A percentile compares a stretch with the other conserved stretches of the same genome.
Evolutionary conservation across 2,113 vertebrate species (phyloP).

Genomic region (Calidris pugnax): DNA sequence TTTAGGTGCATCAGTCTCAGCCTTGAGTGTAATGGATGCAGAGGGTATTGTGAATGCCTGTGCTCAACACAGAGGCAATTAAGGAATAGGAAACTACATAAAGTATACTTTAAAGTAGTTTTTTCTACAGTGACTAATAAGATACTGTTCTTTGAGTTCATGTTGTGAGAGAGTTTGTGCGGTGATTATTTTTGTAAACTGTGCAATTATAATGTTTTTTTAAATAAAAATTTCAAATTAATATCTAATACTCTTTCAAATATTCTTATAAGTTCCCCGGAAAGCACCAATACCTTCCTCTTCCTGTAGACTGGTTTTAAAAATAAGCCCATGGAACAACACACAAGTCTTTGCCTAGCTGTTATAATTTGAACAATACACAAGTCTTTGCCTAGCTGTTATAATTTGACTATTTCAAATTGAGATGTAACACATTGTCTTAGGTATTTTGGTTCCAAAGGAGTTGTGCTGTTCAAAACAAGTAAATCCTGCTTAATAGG

Average conservation of each 20-base stretch:
- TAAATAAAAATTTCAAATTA: not conserved
- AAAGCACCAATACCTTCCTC: not conserved
- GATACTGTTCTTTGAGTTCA: not conserved
- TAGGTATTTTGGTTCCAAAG: not conserved
- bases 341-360: not conserved
- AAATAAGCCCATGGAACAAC: not conserved
- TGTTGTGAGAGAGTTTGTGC: not conserved
- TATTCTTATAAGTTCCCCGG: not conserved
- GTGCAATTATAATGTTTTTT: not conserved
- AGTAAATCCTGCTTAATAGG: not conserved
- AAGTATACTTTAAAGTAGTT: not conserved
- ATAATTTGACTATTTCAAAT: not conserved
- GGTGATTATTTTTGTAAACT: not conserved
- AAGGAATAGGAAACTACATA: not conserved
- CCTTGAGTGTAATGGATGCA: not conserved
- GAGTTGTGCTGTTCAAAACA: not conserved
- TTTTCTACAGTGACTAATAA: not conserved
- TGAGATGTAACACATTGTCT: not conserved
- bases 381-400: not conserved
- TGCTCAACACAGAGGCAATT: not conserved
- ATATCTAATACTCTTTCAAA: not conserved
- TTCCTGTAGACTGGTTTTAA: not conserved
- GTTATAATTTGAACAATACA: not conserved
- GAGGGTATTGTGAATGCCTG: not conserved
- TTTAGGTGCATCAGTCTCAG: not conserved